phyloP scores from a whole-genome alignment of 2,888 invertebrate species.

The Patella caerulea region DNA sequence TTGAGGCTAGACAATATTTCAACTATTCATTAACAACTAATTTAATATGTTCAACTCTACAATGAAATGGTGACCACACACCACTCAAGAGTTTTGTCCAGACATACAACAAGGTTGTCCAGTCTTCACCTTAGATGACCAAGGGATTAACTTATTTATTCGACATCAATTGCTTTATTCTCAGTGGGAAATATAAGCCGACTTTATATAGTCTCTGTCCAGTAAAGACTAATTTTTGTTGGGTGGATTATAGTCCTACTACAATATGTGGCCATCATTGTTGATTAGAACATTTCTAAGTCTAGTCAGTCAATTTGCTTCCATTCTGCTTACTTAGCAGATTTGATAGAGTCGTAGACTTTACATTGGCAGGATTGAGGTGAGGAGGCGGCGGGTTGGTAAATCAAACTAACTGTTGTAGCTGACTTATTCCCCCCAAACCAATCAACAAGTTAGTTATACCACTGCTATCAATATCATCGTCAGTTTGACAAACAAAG shows the following conservation, averaged over 20 bases:
- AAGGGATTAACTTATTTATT: neutral
- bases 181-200: neutral
- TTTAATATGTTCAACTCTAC: no score
- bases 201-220: neutral
- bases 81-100: no score
- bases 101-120: no score
- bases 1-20: no score
- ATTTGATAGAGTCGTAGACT: neutral
- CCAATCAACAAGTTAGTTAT: no score
- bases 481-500: no score
- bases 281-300: constrained; percentile 10
- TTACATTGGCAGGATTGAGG: neutral
- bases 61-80: no score
- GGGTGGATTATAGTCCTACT: neutral
- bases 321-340: constrained; percentile 1
- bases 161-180: neutral
- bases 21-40: no score
- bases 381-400: no score
- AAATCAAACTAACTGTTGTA: no score
- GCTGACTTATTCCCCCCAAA: no score
- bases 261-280: neutral
- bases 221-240: neutral
- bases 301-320: neutral
- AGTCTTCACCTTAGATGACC: neutral
- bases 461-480: no score